These are phyloP conservation scores for Mnemiopsis leidyi DNA, from an alignment of 37 sponge, comb jelly and placozoan species.

Conservation along the genomic window DNA sequence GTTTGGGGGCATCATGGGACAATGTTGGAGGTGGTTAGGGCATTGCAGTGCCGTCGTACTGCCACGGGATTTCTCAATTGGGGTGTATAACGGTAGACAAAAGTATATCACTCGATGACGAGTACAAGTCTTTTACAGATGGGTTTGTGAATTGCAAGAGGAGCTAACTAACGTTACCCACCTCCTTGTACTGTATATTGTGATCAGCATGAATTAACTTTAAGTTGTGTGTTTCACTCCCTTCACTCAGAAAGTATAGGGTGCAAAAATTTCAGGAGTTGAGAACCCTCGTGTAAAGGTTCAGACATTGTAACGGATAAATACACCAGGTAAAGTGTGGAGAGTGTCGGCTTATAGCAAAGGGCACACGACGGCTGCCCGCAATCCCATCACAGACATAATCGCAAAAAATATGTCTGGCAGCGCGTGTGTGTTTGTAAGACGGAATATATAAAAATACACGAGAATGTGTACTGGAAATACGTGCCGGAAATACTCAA, in stretches of 20 bases:
- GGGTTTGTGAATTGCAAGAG: no score
- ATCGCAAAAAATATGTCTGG: background rate
- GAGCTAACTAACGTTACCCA: no score
- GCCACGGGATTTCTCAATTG: no score
- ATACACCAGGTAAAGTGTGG: background rate
- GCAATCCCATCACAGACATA: background rate
- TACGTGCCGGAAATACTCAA: background rate
- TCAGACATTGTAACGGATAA: background rate
- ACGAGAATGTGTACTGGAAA: background rate
- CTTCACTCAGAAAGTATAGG: background rate
- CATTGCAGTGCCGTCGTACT: no score
- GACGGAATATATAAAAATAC: background rate
- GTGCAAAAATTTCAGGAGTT: background rate
- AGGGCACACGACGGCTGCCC: background rate
- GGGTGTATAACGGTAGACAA: no score
- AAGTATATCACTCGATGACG: no score
- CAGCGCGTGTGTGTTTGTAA: background rate
- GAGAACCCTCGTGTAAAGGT: background rate
- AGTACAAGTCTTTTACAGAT: no score
- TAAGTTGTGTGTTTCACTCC: no score
- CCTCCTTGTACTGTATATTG: no score
- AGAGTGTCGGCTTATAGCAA: background rate
- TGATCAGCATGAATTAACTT: no score
- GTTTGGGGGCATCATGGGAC: no score
- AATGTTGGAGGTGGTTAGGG: no score